Conservation (phyloP, 1,140 invertebrate genomes). For the Sipha flava region DNA sequence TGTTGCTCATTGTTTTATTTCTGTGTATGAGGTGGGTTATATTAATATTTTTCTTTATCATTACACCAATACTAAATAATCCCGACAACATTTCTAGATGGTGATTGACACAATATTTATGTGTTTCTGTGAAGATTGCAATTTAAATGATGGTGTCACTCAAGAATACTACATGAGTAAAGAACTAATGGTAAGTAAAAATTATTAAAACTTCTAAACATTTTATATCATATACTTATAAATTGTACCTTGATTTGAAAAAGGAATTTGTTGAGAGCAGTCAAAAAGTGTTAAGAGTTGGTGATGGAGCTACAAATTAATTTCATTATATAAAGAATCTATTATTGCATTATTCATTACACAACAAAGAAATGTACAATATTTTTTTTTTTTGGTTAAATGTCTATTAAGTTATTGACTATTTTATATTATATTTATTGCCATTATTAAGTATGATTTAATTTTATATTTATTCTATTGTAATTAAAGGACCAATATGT, state of each 20-base stretch:
- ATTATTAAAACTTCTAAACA: background rate
- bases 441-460: background rate
- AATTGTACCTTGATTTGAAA: no score
- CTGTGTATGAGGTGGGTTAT: slow-evolving; percentile 62
- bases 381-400: background rate
- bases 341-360: background rate
- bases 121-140: slow-evolving; percentile 73
- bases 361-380: background rate
- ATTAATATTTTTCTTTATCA: background rate
- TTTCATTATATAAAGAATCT: background rate
- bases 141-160: slow-evolving; percentile 62
- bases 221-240: background rate
- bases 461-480: no score
- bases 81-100: slow-evolving; percentile 55
- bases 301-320: slow-evolving; percentile 33
- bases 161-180: slow-evolving; percentile 67
- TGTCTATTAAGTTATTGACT: background rate
- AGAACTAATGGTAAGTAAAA: slow-evolving; percentile 53
- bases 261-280: slow-evolving; percentile 59
- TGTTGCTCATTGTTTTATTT: slow-evolving; percentile 65
- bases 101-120: slow-evolving; percentile 72
- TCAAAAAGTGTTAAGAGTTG: slow-evolving; percentile 48
- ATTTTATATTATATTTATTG: background rate
- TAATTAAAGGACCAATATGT: no score
- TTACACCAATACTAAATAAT: background rate